Base-by-base conservation (phyloP, 1,140 invertebrate species). In the Globodera rostochiensis region DNA sequence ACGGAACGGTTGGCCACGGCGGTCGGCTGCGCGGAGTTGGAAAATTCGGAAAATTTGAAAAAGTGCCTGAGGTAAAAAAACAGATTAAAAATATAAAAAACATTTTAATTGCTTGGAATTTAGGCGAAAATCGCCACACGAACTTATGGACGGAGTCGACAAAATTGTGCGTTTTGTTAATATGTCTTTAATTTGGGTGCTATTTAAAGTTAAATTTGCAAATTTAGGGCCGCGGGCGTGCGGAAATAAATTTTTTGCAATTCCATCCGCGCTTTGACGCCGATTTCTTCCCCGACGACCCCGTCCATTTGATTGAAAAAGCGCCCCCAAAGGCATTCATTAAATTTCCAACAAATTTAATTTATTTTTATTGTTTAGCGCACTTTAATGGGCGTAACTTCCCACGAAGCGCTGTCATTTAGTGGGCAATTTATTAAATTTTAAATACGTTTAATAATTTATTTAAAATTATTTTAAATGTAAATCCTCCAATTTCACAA, bases 221-320 rank as follows among this genome's bases (percentile, higher is more conserved):
- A 36, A 36, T 69, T 70, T 25, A 80, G 79, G 79, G 79, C 57
- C 49, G 70, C 9, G 57, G 49, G 8, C 45, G 71, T 15, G 15
- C 9, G 19, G 71, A 80, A 19, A 3, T 80, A 6, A 80, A 80
- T 57, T 79, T 70, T 19, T 36, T 75, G 21, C 21, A 67, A 9
- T 80, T 73, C 46, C 25, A 76, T 1, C 83, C 83, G n/a, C 83
- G 83, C n/a, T 53, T 84, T 45, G 78, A 84, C 64, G 66, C 19
- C 25, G 84, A 85, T 6, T 85, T 84, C 71, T 84, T 84, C 19
- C 46, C 80, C 47, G 53, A 25, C n/a, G 80, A 85, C 69, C 13
- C n/a, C 19, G 8, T 50, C n/a, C 66, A 84, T 73, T 46, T 84
- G 49, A 70, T 85, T 53, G 4, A 82, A 67, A 74, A 64, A 45